These are phyloP conservation scores for Xenopus tropicalis DNA, from an alignment of 2,113 vertebrate species.

Conservation along the genomic window DNA sequence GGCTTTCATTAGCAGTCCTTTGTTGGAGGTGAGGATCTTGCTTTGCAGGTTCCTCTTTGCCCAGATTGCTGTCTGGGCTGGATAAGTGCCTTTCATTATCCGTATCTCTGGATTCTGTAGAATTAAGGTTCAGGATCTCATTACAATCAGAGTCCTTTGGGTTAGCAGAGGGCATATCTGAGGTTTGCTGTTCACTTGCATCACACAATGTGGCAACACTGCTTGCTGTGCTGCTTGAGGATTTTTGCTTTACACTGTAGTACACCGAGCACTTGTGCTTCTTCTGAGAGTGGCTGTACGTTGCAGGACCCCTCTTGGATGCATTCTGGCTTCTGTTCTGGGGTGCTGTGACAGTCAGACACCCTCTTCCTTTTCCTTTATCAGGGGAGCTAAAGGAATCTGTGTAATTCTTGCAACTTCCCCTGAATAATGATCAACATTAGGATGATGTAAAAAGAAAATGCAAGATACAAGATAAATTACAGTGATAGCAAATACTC, in stretches of 20 bases:
- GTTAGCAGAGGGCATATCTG: conserved; percentile 49
- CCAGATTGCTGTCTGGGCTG: conserved; percentile 60
- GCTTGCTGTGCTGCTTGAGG: conserved; percentile 50
- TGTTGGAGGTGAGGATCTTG: conserved; percentile 59
- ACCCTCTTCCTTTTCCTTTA: conserved; percentile 91
- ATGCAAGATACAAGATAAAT: not conserved
- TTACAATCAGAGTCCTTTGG: conserved; percentile 60
- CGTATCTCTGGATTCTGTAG: conserved; percentile 55
- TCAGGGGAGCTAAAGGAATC: conserved; percentile 83
- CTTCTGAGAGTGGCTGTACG: conserved; percentile 78
- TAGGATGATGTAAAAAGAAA: not conserved
- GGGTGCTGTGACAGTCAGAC: conserved; percentile 70
- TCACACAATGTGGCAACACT: conserved; percentile 51
- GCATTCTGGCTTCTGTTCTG: conserved; percentile 72
- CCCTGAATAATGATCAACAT: conserved; percentile 62
- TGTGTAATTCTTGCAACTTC: conserved; percentile 86
- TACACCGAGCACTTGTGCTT: conserved; percentile 91
- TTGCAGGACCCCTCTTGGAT: conserved; percentile 75
- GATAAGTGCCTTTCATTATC: conserved; percentile 62
- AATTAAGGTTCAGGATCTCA: conserved; percentile 58
- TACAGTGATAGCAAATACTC: no score
- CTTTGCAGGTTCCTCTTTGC: conserved; percentile 66
- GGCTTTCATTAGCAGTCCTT: conserved; percentile 62
- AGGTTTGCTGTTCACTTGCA: conserved; percentile 55
- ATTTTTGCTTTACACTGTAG: conserved; percentile 79